These are phyloP conservation scores for Riptortus pedestris DNA, from an alignment of 1,140 invertebrate species.

Conservation along the genomic window DNA sequence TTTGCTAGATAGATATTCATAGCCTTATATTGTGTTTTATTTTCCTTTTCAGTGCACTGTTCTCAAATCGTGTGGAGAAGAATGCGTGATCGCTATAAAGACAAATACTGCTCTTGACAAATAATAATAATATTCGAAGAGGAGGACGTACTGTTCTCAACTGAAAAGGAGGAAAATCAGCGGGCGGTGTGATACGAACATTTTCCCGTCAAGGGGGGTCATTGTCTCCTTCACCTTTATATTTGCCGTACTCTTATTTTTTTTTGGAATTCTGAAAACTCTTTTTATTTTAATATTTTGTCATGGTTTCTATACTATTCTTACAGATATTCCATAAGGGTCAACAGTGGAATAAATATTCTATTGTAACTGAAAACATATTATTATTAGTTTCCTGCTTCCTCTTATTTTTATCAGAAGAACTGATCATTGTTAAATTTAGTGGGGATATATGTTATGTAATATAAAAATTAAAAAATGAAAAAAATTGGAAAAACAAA, in stretches of 20 bases:
- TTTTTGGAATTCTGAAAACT: slow-evolving; percentile 2
- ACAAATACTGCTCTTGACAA: slow-evolving; percentile 86
- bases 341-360: slow-evolving; percentile 6
- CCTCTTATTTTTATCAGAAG: slow-evolving; percentile 17
- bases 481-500: too few relatives aligned
- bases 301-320: background rate
- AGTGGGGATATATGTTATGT: too few relatives aligned
- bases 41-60: slow-evolving; percentile 65
- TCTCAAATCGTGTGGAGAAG: slow-evolving; percentile 80
- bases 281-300: slow-evolving; percentile 1
- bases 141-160: too few relatives aligned
- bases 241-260: background rate
- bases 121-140: slow-evolving; percentile 45
- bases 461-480: too few relatives aligned
- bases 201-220: slow-evolving; percentile 6
- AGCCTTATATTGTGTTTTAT: too few relatives aligned
- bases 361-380: background rate
- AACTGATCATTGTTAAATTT: too few relatives aligned
- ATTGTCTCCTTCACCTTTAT: background rate
- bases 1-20: too few relatives aligned
- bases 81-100: slow-evolving; percentile 88
- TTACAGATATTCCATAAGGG: slow-evolving; percentile 2
- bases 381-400: background rate
- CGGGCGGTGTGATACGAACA: background rate
- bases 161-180: background rate